Evolutionary conservation across 1,140 invertebrate species (phyloP).

Genomic region (Eriosoma lanigerum): DNA sequence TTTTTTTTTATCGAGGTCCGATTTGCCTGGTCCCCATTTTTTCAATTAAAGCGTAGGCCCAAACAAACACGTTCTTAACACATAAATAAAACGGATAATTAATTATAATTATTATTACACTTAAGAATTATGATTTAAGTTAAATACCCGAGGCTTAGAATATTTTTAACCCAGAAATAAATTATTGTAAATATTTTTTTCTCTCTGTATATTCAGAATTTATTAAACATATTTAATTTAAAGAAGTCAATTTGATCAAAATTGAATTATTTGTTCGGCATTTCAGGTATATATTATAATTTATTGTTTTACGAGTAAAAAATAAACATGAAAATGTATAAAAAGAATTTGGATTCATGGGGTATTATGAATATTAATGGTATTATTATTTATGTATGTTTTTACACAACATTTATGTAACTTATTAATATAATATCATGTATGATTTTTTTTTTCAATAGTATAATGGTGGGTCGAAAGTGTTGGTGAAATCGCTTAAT

Average conservation of each 20-base stretch:
- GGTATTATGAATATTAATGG: too few relatives aligned
- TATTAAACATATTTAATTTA: constrained; percentile 1
- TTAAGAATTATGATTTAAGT: constrained; percentile 33
- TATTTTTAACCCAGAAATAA: constrained; percentile 20
- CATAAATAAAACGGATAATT: constrained; percentile 46
- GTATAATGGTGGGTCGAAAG: constrained; percentile 48
- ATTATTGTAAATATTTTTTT: background rate
- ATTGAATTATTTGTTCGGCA: background rate
- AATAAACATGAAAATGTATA: background rate
- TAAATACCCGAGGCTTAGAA: constrained; percentile 30
- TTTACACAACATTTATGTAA: constrained; percentile 33
- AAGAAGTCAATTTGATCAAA: constrained; percentile 34
- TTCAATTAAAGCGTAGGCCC: constrained; percentile 43
- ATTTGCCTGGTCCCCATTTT: constrained; percentile 47
- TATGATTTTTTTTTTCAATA: constrained; percentile 51
- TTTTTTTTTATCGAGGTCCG: constrained; percentile 40
- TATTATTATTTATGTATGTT: constrained; percentile 32
- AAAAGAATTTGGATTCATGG: constrained; percentile 36
- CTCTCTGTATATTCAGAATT: background rate
- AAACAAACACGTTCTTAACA: constrained; percentile 49
- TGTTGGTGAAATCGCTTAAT: constrained; percentile 52
- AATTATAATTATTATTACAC: constrained; percentile 42
- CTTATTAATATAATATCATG: constrained; percentile 46
- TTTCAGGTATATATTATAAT: constrained; percentile 10
- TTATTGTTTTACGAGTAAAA: constrained; percentile 5